phyloP scores from a whole-genome alignment of 2,797 vertebrate species.

The Phataginus tetradactyla region DNA sequence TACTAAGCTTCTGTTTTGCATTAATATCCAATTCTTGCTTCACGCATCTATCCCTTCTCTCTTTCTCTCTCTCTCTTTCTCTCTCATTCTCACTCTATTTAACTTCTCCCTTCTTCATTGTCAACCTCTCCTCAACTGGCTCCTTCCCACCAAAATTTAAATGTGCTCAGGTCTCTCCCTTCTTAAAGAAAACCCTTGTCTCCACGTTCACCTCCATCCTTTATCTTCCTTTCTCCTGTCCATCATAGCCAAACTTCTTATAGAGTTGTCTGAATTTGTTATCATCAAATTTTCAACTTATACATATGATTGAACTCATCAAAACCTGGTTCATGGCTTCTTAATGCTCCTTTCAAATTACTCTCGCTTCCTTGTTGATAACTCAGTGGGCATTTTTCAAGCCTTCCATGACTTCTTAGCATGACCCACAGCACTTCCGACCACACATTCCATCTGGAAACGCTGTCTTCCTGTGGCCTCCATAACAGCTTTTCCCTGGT shows the following conservation, averaged over 20 bases:
- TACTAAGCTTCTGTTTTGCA: background rate
- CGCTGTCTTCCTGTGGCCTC: background rate
- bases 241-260: background rate
- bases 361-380: background rate
- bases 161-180: background rate
- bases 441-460: background rate
- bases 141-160: background rate
- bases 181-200: background rate
- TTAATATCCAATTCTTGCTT: background rate
- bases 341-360: background rate
- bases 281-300: background rate
- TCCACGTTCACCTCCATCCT: background rate
- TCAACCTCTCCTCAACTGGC: background rate
- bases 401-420: background rate
- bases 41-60: background rate
- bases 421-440: background rate
- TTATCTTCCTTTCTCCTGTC: background rate
- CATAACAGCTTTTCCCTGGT: fast-evolving
- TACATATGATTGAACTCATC: background rate
- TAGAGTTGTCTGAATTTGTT: background rate
- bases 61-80: background rate
- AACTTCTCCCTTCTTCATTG: background rate
- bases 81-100: background rate
- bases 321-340: background rate
- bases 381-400: background rate